Conservation (phyloP, 1,140 invertebrate species). For the Cyclargus thomasi region DNA sequence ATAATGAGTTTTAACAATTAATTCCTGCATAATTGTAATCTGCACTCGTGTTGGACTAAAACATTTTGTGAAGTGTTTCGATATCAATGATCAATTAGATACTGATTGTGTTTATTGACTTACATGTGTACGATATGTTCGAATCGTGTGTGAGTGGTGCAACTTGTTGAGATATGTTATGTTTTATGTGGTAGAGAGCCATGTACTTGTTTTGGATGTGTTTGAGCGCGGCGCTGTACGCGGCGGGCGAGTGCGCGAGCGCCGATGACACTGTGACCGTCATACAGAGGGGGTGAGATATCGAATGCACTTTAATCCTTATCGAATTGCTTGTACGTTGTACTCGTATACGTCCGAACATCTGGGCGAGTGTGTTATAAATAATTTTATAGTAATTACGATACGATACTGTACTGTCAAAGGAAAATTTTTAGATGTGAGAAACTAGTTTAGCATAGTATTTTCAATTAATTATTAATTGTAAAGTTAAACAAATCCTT, state of each 20-base stretch:
- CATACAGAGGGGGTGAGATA: conserved; percentile 35
- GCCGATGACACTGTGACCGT: conserved; percentile 27
- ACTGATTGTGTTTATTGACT: background rate
- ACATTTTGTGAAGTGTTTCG: background rate
- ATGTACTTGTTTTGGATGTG: conserved; percentile 1
- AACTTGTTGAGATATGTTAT: conserved; percentile 1
- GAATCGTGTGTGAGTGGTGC: background rate
- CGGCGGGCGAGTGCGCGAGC: conserved; percentile 20
- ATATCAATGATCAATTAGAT: background rate
- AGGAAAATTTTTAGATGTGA: background rate
- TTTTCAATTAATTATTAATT: too few species aligned
- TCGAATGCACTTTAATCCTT: background rate
- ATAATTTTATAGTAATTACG: background rate
- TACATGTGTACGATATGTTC: conserved; percentile 1
- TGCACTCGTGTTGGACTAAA: background rate
- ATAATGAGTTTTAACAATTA: background rate
- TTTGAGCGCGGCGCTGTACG: conserved; percentile 14
- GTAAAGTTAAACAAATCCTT: too few species aligned
- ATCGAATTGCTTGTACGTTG: background rate
- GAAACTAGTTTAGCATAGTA: too few species aligned
- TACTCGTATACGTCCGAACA: background rate
- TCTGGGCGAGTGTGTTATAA: background rate
- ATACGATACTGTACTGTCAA: background rate
- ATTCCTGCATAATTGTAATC: background rate
- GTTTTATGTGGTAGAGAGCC: background rate